Evolutionary conservation across 1,140 invertebrate genomes (phyloP).

Genomic region (Drosophila pseudoananassae): DNA sequence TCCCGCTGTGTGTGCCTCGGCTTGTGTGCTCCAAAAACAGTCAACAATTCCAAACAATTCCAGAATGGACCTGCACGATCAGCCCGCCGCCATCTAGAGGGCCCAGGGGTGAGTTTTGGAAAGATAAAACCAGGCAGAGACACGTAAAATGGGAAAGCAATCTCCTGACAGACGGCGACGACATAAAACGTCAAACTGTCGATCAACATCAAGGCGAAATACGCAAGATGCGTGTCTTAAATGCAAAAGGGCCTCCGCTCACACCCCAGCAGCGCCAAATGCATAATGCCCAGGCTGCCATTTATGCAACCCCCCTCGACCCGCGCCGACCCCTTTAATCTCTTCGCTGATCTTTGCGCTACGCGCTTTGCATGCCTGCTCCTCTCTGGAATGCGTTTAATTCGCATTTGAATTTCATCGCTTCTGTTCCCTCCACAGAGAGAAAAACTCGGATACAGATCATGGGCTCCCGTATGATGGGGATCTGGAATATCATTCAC

Average conservation of each 20-base stretch:
- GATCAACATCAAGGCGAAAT: conserved; percentile 81
- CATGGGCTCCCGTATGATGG: background rate
- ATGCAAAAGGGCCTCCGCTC: conserved; percentile 52
- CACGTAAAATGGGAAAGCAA: conserved; percentile 47
- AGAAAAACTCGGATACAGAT: background rate
- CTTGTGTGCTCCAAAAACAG: conserved; percentile 13
- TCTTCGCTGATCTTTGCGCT: conserved; percentile 61
- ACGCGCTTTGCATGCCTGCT: conserved; percentile 74
- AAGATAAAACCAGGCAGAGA: conserved; percentile 6
- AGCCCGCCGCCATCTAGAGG: conserved; percentile 52
- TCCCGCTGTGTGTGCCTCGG: conserved; percentile 17
- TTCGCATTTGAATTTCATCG: conserved; percentile 71
- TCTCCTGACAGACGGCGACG: conserved; percentile 74
- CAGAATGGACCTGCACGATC: conserved; percentile 6
- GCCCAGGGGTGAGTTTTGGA: conserved; percentile 15
- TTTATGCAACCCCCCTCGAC: conserved; percentile 61
- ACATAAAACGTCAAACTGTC: conserved; percentile 81
- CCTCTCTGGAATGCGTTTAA: conserved; percentile 79
- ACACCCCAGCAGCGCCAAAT: background rate
- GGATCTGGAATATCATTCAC: background rate
- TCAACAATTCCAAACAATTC: conserved; percentile 12
- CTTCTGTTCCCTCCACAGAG: conserved; percentile 18
- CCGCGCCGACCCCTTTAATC: conserved; percentile 51
- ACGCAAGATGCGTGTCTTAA: conserved; percentile 78
- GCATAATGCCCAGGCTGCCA: conserved; percentile 47